Evolutionary conservation across 2,888 invertebrate genomes (phyloP).

Genomic region (Aphodius sticticus): DNA sequence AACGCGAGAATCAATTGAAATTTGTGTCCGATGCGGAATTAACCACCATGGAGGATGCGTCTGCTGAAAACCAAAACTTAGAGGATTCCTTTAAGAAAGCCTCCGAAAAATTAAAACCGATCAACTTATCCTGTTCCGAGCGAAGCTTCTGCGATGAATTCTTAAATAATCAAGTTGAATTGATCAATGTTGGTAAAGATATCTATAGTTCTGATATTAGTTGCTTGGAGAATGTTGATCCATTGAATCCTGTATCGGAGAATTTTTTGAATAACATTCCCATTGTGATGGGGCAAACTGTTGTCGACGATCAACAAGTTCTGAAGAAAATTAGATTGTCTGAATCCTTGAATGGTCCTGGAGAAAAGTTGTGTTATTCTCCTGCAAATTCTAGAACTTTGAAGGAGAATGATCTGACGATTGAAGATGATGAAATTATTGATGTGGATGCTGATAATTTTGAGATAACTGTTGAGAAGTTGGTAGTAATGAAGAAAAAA

Average conservation of each 20-base stretch:
- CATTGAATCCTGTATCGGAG: conserved; percentile 6
- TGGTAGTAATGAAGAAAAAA: not conserved
- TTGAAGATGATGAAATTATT: not conserved
- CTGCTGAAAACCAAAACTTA: not conserved
- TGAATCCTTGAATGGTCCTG: not conserved
- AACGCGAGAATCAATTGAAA: conserved; percentile 32
- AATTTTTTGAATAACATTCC: conserved; percentile 22
- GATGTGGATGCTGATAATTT: not conserved
- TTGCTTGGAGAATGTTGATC: conserved; percentile 28
- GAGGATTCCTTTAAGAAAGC: conserved; percentile 31
- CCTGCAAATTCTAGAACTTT: conserved; percentile 10
- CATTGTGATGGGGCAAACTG: conserved; percentile 9
- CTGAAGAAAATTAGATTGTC: conserved; percentile 14
- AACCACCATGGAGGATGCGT: conserved; percentile 19
- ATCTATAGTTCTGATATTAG: conserved; percentile 31
- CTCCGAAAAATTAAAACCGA: conserved; percentile 10
- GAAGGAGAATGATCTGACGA: conserved; percentile 21
- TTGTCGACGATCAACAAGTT: conserved; percentile 6
- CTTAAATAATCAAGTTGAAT: conserved; percentile 30
- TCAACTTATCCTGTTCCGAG: conserved; percentile 19
- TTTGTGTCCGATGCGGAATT: conserved; percentile 26
- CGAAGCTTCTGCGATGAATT: conserved; percentile 36
- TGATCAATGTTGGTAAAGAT: conserved; percentile 31
- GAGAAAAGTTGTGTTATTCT: not conserved
- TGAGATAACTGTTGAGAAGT: not conserved